Evolutionary conservation across 2,888 invertebrate species (phyloP), one percentile per base, ranked within the genome.

Genomic region (Luperina nickerlii): DNA sequence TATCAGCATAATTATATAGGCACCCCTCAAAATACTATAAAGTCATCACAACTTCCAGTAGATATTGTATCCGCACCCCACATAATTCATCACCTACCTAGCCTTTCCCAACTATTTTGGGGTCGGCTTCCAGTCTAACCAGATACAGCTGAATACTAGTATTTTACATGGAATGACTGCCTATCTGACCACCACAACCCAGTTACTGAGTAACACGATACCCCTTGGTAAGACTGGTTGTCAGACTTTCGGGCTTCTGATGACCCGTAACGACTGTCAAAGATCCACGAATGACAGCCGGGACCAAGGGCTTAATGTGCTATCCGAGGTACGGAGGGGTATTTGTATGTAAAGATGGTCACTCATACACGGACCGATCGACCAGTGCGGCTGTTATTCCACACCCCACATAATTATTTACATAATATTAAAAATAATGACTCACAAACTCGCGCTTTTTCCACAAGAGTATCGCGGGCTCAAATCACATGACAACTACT

Each of bases 351-450:
- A 57, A n/a, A 57, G 24, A 11, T 60, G 57, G n/a, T 60, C n/a
- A n/a, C n/a, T 1, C 57, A 60, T n/a, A 1, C 5, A n/a, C n/a
- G 11, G 24, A 57, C 9, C 42, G 24, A 57, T 57, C 57, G 24
- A n/a, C n/a, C 57, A 4, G n/a, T 57, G n/a, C 24, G 11, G 9
- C 57, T 24, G 24, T 24, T 24, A 57, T n/a, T 42, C n/a, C 38
- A 24, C 60, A 24, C n/a, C 38, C 63, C n/a, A 51, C 45, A 57
- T 79, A 83, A 79, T 76, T 83, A 76, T 84, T 84, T 84, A 76
- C 75, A 79, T 70, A 71, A 48, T 70, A 83, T 83, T 83, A 83
- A 79, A 79, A 84, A 84, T 74, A 84, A 84, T 82, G 85, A 82
- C 27, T 79, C 86, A 75, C 79, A 74, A 65, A 62, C 81, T 74